These are phyloP conservation scores for Berghia stephanieae DNA, from an alignment of 1,140 invertebrate genomes.

Conservation along the genomic window DNA sequence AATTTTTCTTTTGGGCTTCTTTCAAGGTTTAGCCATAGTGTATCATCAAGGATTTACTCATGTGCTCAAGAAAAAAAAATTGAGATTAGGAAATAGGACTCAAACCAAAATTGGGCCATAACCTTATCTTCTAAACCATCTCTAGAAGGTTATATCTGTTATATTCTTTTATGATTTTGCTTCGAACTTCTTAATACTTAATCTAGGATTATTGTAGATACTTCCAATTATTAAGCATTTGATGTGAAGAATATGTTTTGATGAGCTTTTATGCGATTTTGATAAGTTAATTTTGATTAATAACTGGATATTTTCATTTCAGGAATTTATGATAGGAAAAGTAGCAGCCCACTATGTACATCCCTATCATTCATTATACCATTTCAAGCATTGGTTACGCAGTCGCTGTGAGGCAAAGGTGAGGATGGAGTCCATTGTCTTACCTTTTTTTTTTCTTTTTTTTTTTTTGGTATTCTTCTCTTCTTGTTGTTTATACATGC, in stretches of 20 bases:
- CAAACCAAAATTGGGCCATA: too few species aligned
- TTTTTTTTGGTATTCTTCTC: not conserved
- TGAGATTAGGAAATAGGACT: too few species aligned
- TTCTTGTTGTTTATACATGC: not conserved
- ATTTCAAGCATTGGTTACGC: slow-evolving; percentile 60
- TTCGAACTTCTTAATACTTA: not conserved
- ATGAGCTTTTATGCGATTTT: not conserved
- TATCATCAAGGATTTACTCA: too few species aligned
- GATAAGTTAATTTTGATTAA: not conserved
- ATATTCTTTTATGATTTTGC: too few species aligned
- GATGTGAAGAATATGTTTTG: not conserved
- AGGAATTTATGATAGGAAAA: slow-evolving; percentile 62
- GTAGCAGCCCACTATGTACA: slow-evolving; percentile 54
- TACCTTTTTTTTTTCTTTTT: too few species aligned
- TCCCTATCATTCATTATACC: slow-evolving; percentile 59
- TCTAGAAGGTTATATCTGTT: too few species aligned
- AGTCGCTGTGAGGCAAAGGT: slow-evolving; percentile 61
- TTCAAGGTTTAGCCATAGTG: too few species aligned
- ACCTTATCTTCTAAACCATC: too few species aligned
- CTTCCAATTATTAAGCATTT: not conserved
- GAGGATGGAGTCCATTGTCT: too few species aligned
- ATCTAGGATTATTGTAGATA: not conserved
- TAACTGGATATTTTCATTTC: slow-evolving; percentile 31
- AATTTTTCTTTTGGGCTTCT: too few species aligned
- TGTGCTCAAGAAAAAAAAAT: too few species aligned